Percentiles rank a stretch among this genome's conserved stretches.
Conservation (phyloP, 2,888 invertebrate species). For the Agrochola litura region DNA sequence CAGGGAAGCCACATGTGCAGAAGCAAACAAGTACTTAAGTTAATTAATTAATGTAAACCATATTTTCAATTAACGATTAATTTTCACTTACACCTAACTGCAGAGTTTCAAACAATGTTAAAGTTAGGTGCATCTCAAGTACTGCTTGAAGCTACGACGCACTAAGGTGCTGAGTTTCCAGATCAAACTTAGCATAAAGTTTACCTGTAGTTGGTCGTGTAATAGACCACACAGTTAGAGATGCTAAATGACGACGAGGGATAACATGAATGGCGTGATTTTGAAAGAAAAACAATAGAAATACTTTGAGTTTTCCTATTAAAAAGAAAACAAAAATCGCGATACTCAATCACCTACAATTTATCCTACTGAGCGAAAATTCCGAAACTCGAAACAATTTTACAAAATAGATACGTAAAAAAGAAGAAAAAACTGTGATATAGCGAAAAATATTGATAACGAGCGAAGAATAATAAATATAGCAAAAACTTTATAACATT, state of each 20-base stretch:
- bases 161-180: constrained; percentile 52
- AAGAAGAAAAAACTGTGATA: background rate
- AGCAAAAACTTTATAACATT: background rate
- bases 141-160: constrained; percentile 35
- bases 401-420: background rate
- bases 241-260: constrained; percentile 21
- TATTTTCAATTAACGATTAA: constrained; percentile 45
- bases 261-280: constrained; percentile 9
- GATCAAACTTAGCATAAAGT: constrained; percentile 56
- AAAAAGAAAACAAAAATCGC: background rate
- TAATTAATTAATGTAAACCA: constrained; percentile 21
- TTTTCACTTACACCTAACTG: constrained; percentile 45
- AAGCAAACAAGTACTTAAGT: background rate
- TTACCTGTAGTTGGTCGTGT: constrained; percentile 45
- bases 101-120: constrained; percentile 38
- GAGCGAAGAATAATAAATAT: background rate
- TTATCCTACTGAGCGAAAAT: background rate
- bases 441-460: background rate
- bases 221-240: constrained; percentile 51
- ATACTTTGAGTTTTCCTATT: background rate
- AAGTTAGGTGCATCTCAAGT: constrained; percentile 54
- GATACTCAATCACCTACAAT: background rate
- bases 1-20: no score
- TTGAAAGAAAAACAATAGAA: background rate
- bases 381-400: background rate